phyloP scores from a whole-genome alignment of 2,888 invertebrate species.

The Drosophila bunnanda region DNA sequence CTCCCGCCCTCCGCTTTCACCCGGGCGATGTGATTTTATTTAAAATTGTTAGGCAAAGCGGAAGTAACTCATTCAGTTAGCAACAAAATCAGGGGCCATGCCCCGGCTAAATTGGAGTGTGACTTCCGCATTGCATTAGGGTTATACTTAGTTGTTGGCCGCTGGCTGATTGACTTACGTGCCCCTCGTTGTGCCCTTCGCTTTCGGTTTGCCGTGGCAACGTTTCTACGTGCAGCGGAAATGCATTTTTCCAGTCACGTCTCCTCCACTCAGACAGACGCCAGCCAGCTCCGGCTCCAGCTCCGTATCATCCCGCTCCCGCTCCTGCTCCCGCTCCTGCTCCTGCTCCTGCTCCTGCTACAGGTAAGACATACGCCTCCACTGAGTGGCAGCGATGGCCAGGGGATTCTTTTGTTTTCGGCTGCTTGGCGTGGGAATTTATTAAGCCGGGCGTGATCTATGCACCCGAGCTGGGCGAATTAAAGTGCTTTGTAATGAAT shows the following conservation, averaged over 20 bases:
- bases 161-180: conserved; percentile 78
- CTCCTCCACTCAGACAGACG: conserved; percentile 49
- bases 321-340: conserved; percentile 39
- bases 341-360: conserved; percentile 7
- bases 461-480: conserved; percentile 56
- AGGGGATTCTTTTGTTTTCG: conserved; percentile 49
- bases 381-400: conserved; percentile 49
- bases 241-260: conserved; percentile 79
- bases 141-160: conserved; percentile 54
- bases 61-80: conserved; percentile 79
- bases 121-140: conserved; percentile 78
- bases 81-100: conserved; percentile 68
- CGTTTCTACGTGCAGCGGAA: conserved; percentile 74
- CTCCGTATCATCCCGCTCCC: neutral
- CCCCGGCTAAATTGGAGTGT: conserved; percentile 68
- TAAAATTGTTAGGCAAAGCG: conserved; percentile 75
- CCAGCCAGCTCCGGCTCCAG: conserved; percentile 28
- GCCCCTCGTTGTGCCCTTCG: conserved; percentile 71
- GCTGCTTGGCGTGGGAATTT: conserved; percentile 62
- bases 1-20: conserved; percentile 1
- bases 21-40: conserved; percentile 66
- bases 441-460: conserved; percentile 71
- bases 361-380: conserved; percentile 60
- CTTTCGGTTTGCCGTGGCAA: conserved; percentile 67
- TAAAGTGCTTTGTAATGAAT: conserved; percentile 75